Evolutionary conservation across 2,113 vertebrate genomes (phyloP).

Genomic region (Uria lomvia): DNA sequence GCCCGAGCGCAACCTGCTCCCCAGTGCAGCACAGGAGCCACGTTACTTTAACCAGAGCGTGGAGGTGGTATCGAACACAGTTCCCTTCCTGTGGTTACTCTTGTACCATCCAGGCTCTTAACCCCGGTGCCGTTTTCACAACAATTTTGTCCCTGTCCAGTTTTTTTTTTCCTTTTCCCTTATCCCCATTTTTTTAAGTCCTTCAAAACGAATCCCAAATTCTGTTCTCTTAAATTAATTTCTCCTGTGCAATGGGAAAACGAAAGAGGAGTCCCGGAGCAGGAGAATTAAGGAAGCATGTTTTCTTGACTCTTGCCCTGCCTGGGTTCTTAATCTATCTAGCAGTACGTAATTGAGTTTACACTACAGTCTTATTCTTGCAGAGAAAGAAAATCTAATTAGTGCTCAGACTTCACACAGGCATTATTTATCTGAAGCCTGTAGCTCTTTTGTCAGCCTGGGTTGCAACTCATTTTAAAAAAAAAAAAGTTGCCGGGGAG

Average conservation of each 20-base stretch:
- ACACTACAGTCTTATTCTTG: neutral
- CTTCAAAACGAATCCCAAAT: neutral
- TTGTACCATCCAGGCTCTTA: neutral
- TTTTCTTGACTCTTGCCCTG: neutral
- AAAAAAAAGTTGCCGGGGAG: neutral
- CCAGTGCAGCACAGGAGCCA: neutral
- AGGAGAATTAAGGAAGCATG: neutral
- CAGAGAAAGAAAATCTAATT: neutral
- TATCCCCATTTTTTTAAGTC: neutral
- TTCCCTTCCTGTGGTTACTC: neutral
- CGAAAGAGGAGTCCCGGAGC: neutral
- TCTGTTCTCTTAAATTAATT: neutral
- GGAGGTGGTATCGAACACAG: accelerated
- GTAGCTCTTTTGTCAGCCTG: neutral
- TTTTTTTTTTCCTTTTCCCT: neutral
- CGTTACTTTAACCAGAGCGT: neutral
- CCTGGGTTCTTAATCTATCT: neutral
- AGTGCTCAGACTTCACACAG: neutral
- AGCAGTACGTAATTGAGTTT: neutral
- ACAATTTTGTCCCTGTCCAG: neutral
- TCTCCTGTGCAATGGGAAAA: neutral
- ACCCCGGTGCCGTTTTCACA: neutral
- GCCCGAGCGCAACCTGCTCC: neutral
- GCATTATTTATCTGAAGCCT: neutral
- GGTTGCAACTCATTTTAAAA: neutral